Evolutionary conservation across 2,888 invertebrate species (phyloP).

Genomic region (Chloromyia formosa): DNA sequence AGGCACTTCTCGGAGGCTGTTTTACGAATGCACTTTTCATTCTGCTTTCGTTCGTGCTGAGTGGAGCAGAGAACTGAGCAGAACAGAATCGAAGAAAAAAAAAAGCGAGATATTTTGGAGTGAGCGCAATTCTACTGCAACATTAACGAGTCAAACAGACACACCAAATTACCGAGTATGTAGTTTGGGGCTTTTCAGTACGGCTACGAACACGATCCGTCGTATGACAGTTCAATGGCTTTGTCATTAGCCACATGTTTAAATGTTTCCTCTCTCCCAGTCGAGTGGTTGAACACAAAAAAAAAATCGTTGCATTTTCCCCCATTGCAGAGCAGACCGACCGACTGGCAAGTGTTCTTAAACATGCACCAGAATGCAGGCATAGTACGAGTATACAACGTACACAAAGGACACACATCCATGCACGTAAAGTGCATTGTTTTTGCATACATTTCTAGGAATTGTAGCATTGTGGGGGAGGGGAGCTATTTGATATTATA

Average conservation of each 20-base stretch:
- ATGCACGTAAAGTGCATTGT: no score
- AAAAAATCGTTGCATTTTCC: neutral
- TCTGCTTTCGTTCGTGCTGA: neutral
- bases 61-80: neutral
- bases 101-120: neutral
- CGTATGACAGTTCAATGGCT: slow-evolving; percentile 34
- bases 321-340: no score
- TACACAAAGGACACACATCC: no score
- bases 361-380: no score
- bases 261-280: neutral
- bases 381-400: no score
- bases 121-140: slow-evolving; percentile 10
- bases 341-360: no score
- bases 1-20: neutral
- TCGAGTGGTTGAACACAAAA: neutral
- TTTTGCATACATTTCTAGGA: no score
- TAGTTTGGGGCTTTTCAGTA: neutral
- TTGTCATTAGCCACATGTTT: slow-evolving; percentile 35
- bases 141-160: slow-evolving; percentile 24
- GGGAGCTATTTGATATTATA: no score
- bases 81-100: neutral
- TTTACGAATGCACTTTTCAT: neutral
- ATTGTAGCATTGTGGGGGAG: no score
- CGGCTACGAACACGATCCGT: neutral
- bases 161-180: slow-evolving; percentile 14